Conservation (phyloP, 2,797 vertebrate species). For the Adrianichthys oophorus region DNA sequence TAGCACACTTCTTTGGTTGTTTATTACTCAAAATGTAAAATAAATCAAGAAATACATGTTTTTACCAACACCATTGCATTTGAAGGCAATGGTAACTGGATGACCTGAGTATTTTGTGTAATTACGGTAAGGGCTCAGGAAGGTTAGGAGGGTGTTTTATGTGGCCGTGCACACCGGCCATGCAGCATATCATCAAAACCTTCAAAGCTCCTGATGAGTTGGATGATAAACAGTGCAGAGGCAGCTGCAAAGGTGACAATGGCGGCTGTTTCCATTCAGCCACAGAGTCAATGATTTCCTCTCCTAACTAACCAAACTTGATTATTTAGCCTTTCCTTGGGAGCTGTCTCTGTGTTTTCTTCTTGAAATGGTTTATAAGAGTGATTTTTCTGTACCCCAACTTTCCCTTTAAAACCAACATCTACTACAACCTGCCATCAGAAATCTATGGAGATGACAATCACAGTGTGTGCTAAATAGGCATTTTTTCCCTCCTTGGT, state of each 20-base stretch:
- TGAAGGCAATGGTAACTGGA: conserved; percentile 31
- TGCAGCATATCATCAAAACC: conserved; percentile 43
- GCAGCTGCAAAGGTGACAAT: conserved; percentile 65
- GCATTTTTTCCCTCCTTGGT: conserved; percentile 37
- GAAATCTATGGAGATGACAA: conserved; percentile 52
- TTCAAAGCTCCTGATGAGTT: conserved; percentile 58
- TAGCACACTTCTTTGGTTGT: conserved; percentile 7
- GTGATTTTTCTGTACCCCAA: too few species aligned
- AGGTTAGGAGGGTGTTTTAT: conserved; percentile 24
- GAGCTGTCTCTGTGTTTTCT: conserved; percentile 59
- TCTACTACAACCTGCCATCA: conserved; percentile 44
- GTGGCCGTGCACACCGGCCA: conserved; percentile 35
- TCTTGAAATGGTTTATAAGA: conserved; percentile 31
- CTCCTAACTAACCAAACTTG: conserved; percentile 55
- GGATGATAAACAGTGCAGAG: conserved; percentile 65
- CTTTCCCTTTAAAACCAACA: conserved; percentile 31
- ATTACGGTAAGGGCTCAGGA: conserved; percentile 15
- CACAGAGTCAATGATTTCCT: conserved; percentile 72
- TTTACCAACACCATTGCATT: conserved; percentile 14
- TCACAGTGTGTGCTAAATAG: conserved; percentile 61
- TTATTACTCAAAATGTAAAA: conserved; percentile 13
- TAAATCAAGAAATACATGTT: conserved; percentile 9
- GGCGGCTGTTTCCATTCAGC: conserved; percentile 66
- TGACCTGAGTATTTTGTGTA: conserved; percentile 27
- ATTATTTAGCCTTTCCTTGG: conserved; percentile 60